phyloP scores from a whole-genome alignment of 2,113 vertebrate genomes.

The Sander lucioperca region DNA sequence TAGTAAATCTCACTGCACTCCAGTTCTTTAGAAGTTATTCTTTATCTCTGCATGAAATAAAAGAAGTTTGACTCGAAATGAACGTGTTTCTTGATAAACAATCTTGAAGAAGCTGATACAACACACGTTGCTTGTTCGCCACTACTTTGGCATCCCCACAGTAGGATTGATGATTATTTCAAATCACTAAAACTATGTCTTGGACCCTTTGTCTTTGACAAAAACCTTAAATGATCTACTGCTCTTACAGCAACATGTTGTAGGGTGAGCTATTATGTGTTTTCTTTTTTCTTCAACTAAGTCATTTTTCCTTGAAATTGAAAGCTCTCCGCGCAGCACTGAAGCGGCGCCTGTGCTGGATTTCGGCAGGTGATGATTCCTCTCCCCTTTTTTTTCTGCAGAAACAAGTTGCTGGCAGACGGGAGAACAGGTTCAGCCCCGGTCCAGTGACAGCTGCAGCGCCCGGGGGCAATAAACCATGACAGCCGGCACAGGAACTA shows the following conservation, averaged over 20 bases:
- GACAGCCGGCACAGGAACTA: constrained; percentile 60
- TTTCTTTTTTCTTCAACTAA: not conserved
- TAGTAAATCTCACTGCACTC: not conserved
- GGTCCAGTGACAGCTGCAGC: constrained; percentile 75
- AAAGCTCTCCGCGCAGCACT: not conserved
- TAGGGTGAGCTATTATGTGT: not conserved
- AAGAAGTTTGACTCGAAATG: not conserved
- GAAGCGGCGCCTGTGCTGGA: constrained; percentile 1
- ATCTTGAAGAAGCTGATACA: not conserved
- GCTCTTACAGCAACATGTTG: not conserved
- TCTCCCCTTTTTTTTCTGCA: constrained; percentile 35
- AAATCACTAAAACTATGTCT: not conserved
- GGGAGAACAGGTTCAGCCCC: constrained; percentile 52
- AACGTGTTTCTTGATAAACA: not conserved
- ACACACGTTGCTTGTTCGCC: not conserved
- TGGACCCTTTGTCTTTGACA: not conserved
- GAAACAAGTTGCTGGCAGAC: constrained; percentile 60
- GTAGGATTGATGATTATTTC: not conserved
- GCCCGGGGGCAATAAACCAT: constrained; percentile 69
- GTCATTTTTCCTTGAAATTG: not conserved
- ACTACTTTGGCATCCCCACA: not conserved
- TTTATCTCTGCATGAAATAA: not conserved
- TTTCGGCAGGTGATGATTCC: constrained; percentile 67
- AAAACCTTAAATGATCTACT: not conserved
- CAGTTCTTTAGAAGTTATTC: not conserved